These are phyloP conservation scores for Anastrepha obliqua DNA, from an alignment of 1,140 invertebrate species.

Conservation along the genomic window DNA sequence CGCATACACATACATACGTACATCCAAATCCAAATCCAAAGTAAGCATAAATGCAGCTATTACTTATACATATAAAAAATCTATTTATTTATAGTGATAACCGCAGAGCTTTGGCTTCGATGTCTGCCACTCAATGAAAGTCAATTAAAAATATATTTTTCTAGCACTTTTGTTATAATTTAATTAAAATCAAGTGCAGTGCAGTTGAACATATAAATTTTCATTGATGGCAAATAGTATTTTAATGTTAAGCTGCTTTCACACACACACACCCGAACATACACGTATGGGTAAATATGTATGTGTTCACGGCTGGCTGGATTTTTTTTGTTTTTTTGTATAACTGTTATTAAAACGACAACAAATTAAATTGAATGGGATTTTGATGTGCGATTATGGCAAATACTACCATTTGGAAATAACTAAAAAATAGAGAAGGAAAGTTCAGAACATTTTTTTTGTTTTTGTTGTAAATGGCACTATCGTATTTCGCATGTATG, in stretches of 20 bases:
- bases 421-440: not conserved
- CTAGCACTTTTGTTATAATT: constrained; percentile 47
- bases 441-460: not conserved
- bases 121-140: not conserved
- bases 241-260: too few relatives aligned
- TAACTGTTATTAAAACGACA: constrained; percentile 8
- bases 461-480: constrained; percentile 12
- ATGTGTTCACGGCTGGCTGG: too few relatives aligned
- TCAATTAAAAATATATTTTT: constrained; percentile 44
- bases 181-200: constrained; percentile 25
- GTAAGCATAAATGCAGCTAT: too few relatives aligned
- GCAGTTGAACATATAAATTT: not conserved
- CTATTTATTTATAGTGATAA: not conserved
- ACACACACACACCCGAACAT: not conserved
- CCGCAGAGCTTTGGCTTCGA: not conserved
- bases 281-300: too few relatives aligned
- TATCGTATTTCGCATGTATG: not conserved
- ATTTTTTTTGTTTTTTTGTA: constrained; percentile 54
- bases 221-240: not conserved
- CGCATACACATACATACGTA: not conserved
- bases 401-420: not conserved
- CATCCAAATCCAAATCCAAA: not conserved
- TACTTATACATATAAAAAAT: not conserved
- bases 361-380: constrained; percentile 29
- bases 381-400: constrained; percentile 43